phyloP scores from a whole-genome alignment of 1,140 invertebrate genomes.

The Whitmania pigra region DNA sequence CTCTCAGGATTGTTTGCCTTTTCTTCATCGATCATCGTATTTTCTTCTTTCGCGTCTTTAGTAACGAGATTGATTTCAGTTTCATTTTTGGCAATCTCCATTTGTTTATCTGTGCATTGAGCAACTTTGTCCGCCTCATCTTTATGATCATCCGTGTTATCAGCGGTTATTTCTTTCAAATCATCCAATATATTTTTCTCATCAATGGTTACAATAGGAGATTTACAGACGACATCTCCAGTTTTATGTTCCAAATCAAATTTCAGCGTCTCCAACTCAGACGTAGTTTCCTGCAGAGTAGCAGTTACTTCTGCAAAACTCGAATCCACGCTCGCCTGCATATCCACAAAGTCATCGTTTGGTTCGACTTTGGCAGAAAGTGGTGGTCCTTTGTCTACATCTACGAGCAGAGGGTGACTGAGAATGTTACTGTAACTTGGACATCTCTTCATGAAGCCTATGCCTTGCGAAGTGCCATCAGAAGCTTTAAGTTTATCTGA shows the following conservation, averaged over 20 bases:
- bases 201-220: neutral
- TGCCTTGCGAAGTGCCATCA: neutral
- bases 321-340: neutral
- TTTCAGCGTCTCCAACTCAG: slow-evolving; percentile 4
- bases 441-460: slow-evolving; percentile 12
- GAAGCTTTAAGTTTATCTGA: neutral
- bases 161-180: neutral
- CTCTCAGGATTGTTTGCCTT: neutral
- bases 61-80: neutral
- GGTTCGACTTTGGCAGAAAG: neutral
- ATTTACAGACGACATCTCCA: neutral
- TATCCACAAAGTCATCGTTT: no score
- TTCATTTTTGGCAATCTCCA: neutral
- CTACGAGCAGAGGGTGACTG: neutral
- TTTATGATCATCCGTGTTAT: neutral
- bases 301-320: slow-evolving; percentile 3
- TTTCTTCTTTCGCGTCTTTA: neutral
- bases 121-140: neutral
- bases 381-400: neutral
- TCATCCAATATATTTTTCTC: neutral
- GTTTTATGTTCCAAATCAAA: slow-evolving; percentile 13
- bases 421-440: slow-evolving; percentile 19
- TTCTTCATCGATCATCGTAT: neutral
- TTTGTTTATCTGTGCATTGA: neutral
- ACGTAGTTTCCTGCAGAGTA: slow-evolving; percentile 4